Evolutionary conservation across 2,888 invertebrate species (phyloP).

Genomic region (Pheosia tremula): DNA sequence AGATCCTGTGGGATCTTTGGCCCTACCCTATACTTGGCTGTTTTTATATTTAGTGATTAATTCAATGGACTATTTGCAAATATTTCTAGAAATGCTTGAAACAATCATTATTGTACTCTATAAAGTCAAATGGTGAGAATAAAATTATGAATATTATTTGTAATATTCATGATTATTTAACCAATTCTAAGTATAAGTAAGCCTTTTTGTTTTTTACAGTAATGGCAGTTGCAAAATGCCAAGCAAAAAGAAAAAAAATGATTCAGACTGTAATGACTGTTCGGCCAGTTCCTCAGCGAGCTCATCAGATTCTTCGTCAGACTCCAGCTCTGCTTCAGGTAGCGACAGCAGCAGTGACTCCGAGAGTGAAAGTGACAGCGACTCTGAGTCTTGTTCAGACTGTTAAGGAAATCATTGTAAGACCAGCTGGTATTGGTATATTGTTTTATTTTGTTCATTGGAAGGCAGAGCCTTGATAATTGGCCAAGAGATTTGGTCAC

Average conservation of each 20-base stretch:
- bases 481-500: background rate
- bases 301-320: slow-evolving; percentile 63
- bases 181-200: no score
- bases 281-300: slow-evolving; percentile 64
- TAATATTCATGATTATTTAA: no score
- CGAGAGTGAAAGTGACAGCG: slow-evolving; percentile 62
- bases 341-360: slow-evolving; percentile 61
- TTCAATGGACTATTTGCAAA: no score
- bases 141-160: no score
- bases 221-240: slow-evolving; percentile 69
- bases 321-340: slow-evolving; percentile 56
- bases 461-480: background rate
- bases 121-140: no score
- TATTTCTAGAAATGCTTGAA: no score
- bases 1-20: no score
- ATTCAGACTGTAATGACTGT: slow-evolving; percentile 58
- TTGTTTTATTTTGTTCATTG: slow-evolving; percentile 3
- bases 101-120: no score
- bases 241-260: slow-evolving; percentile 66
- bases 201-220: slow-evolving; percentile 41
- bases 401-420: slow-evolving; percentile 51
- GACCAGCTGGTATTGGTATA: slow-evolving; percentile 53
- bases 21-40: no score
- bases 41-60: no score
- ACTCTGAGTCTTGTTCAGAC: slow-evolving; percentile 53